Evolutionary conservation across 92 coral and sea anemone species (phyloP), one percentile per base, ranked within the genome.

Genomic region (Parazoanthus atlanticus): DNA sequence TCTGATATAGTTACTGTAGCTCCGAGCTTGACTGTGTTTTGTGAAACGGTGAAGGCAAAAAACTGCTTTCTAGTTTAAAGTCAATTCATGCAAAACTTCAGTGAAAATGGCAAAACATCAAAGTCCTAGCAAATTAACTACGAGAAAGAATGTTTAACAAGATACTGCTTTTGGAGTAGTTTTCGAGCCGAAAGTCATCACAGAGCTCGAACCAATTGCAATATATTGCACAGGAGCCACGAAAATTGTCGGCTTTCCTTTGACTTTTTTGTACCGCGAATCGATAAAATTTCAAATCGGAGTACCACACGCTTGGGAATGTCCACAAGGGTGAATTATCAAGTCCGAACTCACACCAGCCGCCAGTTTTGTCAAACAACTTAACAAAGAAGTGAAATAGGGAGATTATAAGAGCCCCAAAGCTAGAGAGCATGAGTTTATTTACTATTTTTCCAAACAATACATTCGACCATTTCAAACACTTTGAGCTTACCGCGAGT

Each of bases 381-480:
- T 84, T 23, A 28, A 84, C 25, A 84, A 23, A 28, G 67, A 66
- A 43, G 70, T 81, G 70, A 91, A 89, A 81, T 82, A 70, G 70
- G 28, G 56, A 79, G 67, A 85, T n/a, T 41, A 47, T 17, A 65
- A 25, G 65, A 85, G 87, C 46, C 78, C 87, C 78, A 84, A 72
- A 84, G 92, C 84, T 54, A 70, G 66, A 86, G 89, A 56, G 79
- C 84, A 88, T n/a, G 90, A 92, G 94, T 90, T 95, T 95, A 95
- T 95, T 95, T 95, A 95, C 98, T 95, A 95, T 93, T 95, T 95
- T 93, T 89, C 93, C 90, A 92, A 95, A 95, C 98, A 95, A 95
- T 95, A 95, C 93, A 91, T 92, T 93, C 89, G 89, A 79, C 88
- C 81, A 86, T 90, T 86, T 89, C 86, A 89, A 84, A 84, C 88